Percentiles rank a stretch among this genome's conserved stretches.
phyloP scores from a whole-genome alignment of 2,888 invertebrate genomes.

The Tinea trinotella region DNA sequence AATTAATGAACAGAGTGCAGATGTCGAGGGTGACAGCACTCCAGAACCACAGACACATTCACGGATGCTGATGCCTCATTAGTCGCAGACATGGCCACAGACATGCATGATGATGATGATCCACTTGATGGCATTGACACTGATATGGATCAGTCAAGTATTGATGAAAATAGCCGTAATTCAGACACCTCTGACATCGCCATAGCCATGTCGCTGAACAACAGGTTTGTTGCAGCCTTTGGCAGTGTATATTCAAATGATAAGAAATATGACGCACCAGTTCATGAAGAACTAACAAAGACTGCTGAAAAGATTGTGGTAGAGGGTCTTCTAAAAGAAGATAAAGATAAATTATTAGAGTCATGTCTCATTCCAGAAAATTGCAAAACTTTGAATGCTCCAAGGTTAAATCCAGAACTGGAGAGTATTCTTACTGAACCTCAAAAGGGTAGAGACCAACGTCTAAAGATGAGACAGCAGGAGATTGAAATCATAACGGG shows the following conservation, averaged over 20 bases:
- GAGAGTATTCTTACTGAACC: background rate
- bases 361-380: background rate
- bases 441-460: background rate
- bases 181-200: too few species aligned
- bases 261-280: background rate
- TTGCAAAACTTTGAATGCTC: background rate
- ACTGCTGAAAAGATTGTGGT: background rate
- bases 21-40: too few species aligned
- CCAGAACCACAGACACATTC: too few species aligned
- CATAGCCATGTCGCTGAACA: too few species aligned
- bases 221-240: background rate
- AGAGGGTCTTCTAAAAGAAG: background rate
- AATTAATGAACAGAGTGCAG: too few species aligned
- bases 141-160: too few species aligned
- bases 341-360: background rate
- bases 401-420: slow-evolving; percentile 4
- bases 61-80: too few species aligned
- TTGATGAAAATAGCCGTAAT: too few species aligned
- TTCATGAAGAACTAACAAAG: background rate
- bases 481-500: background rate
- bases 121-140: too few species aligned
- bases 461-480: background rate
- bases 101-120: too few species aligned
- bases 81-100: too few species aligned
- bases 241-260: background rate